These are phyloP conservation scores for Melanotaenia maccullochi DNA, from an alignment of 2,797 vertebrate genomes.

Conservation along the genomic window DNA sequence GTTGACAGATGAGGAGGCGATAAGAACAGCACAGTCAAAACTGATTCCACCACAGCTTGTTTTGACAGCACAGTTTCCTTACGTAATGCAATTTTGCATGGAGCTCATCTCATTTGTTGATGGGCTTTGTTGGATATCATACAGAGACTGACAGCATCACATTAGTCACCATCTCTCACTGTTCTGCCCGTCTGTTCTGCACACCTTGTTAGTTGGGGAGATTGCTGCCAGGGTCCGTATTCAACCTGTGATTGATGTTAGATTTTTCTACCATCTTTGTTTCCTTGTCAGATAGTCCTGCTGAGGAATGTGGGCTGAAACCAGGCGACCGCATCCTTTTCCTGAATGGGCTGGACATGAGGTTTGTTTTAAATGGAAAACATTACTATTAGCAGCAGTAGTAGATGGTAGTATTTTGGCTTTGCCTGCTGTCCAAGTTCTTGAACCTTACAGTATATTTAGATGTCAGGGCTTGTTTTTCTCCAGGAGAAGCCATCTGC, in stretches of 20 bases:
- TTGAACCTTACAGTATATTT: slow-evolving; percentile 32
- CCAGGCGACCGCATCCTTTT: slow-evolving; percentile 95
- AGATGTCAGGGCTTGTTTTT: slow-evolving; percentile 21
- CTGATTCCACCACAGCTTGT: slow-evolving; percentile 39
- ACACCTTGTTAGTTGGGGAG: slow-evolving; percentile 45
- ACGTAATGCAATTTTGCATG: slow-evolving; percentile 55
- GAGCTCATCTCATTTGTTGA: slow-evolving; percentile 36
- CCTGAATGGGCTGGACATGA: slow-evolving; percentile 98
- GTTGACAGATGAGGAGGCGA: slow-evolving; percentile 60
- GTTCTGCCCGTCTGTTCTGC: slow-evolving; percentile 30
- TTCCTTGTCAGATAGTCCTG: slow-evolving; percentile 89
- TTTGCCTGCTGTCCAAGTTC: slow-evolving; percentile 6
- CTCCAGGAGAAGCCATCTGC: slow-evolving; percentile 43
- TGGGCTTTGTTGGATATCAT: slow-evolving; percentile 44
- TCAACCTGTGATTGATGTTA: slow-evolving; percentile 27
- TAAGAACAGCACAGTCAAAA: slow-evolving; percentile 34
- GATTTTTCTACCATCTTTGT: slow-evolving; percentile 42
- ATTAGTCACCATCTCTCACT: slow-evolving; percentile 51
- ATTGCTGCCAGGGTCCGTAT: slow-evolving; percentile 12
- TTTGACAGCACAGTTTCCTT: slow-evolving; percentile 65
- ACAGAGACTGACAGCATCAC: slow-evolving; percentile 57
- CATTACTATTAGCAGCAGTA: slow-evolving; percentile 9
- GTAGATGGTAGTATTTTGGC: slow-evolving; percentile 21
- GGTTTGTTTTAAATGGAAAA: slow-evolving; percentile 78
- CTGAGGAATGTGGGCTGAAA: slow-evolving; percentile 93